These are phyloP conservation scores for Antechinus flavipes DNA, from an alignment of 2,113 vertebrate species.

Conservation along the genomic window DNA sequence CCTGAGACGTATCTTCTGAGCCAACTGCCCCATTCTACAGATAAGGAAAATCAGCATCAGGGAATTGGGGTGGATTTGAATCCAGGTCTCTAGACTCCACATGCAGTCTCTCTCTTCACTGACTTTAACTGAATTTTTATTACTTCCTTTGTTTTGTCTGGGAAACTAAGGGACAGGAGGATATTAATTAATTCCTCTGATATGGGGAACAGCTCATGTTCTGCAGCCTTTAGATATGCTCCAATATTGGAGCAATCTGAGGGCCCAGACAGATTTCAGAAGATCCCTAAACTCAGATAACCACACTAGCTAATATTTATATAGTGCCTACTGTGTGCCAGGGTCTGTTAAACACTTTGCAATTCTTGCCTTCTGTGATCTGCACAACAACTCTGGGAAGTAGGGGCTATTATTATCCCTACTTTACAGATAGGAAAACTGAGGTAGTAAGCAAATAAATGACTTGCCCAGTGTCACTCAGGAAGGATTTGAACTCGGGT, in stretches of 20 bases:
- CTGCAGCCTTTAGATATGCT: neutral
- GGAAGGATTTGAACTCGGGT: neutral
- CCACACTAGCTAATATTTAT: neutral
- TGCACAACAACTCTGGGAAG: neutral
- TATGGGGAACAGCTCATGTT: neutral
- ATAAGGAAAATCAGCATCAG: neutral
- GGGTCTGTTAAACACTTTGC: neutral
- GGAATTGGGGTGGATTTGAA: neutral
- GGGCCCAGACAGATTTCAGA: too few species aligned
- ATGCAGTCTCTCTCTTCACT: too few species aligned
- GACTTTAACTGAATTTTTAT: too few species aligned
- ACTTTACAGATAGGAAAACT: neutral
- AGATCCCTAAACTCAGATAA: neutral
- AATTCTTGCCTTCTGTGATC: neutral
- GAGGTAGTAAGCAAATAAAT: neutral
- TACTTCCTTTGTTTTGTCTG: too few species aligned
- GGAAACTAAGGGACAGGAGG: too few species aligned
- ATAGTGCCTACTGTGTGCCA: neutral
- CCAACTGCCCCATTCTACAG: neutral
- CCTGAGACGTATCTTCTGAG: neutral
- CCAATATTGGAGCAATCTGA: neutral
- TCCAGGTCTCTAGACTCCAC: too few species aligned
- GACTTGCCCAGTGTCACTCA: neutral
- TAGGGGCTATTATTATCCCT: too few species aligned
- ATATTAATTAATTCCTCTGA: too few species aligned